Percentiles rank a stretch among this genome's conserved stretches.
Evolutionary conservation across 2,888 invertebrate species (phyloP).

Genomic region (Apantesis nais): DNA sequence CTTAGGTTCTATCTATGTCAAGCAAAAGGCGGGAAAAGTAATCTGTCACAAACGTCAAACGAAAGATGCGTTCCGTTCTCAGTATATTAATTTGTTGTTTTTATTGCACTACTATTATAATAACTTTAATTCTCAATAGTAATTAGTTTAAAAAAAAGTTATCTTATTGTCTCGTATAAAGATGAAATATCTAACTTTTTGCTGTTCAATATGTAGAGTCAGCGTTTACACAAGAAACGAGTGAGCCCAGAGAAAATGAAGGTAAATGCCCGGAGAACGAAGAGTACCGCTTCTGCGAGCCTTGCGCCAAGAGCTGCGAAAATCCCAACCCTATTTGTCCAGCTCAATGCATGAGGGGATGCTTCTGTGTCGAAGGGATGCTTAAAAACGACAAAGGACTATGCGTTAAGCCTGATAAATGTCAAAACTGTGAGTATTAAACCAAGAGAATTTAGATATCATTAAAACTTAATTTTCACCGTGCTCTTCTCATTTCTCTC

Average conservation of each 20-base stretch:
- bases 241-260: slow-evolving; percentile 60
- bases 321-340: slow-evolving; percentile 69
- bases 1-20: too few relatives aligned
- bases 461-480: neutral
- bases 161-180: neutral
- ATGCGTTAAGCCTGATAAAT: slow-evolving; percentile 58
- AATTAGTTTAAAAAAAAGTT: neutral
- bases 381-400: slow-evolving; percentile 58
- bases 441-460: neutral
- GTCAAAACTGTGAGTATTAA: slow-evolving; percentile 48
- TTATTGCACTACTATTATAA: too few relatives aligned
- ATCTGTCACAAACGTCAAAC: too few relatives aligned
- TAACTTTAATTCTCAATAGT: too few relatives aligned
- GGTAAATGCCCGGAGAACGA: slow-evolving; percentile 61
- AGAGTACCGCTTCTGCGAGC: slow-evolving; percentile 70
- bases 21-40: too few relatives aligned
- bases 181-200: neutral
- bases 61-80: too few relatives aligned
- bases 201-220: slow-evolving; percentile 36
- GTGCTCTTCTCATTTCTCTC: neutral
- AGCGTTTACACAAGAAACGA: slow-evolving; percentile 54
- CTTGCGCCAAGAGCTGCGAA: slow-evolving; percentile 65
- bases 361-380: slow-evolving; percentile 66
- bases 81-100: too few relatives aligned
- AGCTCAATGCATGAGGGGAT: slow-evolving; percentile 68